These are phyloP conservation scores for Drosophila neotestacea DNA, from an alignment of 2,888 invertebrate species.

Conservation along the genomic window DNA sequence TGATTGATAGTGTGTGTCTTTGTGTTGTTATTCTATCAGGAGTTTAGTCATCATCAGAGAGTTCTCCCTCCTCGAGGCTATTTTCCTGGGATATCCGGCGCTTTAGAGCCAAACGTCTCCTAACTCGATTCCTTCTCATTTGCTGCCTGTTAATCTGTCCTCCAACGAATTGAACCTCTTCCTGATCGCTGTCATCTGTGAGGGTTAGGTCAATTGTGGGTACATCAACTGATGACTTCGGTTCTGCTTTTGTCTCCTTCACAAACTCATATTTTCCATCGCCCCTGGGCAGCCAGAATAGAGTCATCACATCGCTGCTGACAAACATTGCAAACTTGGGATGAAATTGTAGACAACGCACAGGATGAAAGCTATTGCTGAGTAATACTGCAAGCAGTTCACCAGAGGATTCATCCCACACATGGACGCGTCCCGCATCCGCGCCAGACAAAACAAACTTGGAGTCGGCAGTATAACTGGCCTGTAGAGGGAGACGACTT, in stretches of 20 bases:
- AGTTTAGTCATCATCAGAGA: conserved; percentile 22
- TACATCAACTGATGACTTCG: not conserved
- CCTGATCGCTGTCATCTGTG: not conserved
- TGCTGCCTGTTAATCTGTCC: not conserved
- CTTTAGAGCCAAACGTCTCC: not conserved
- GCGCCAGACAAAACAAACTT: conserved; percentile 53
- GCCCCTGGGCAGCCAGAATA: conserved; percentile 52
- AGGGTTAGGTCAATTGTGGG: conserved; percentile 39
- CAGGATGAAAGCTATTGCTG: conserved; percentile 30
- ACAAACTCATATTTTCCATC: conserved; percentile 6
- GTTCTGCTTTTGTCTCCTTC: not conserved
- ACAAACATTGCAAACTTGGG: conserved; percentile 57
- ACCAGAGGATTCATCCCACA: conserved; percentile 56
- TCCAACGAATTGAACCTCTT: not conserved
- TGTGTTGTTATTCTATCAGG: not conserved
- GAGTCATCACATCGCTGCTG: conserved; percentile 38
- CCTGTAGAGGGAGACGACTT: conserved; percentile 26
- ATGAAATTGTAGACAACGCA: conserved; percentile 53
- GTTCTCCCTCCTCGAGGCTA: conserved; percentile 56
- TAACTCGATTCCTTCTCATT: not conserved
- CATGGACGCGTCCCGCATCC: conserved; percentile 52
- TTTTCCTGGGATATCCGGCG: not conserved
- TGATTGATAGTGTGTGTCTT: conserved; percentile 43
- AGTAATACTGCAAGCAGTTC: conserved; percentile 24
- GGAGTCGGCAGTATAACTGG: conserved; percentile 54